Evolutionary conservation across 2,797 vertebrate species (phyloP).

Genomic region (Cossypha polioptera): DNA sequence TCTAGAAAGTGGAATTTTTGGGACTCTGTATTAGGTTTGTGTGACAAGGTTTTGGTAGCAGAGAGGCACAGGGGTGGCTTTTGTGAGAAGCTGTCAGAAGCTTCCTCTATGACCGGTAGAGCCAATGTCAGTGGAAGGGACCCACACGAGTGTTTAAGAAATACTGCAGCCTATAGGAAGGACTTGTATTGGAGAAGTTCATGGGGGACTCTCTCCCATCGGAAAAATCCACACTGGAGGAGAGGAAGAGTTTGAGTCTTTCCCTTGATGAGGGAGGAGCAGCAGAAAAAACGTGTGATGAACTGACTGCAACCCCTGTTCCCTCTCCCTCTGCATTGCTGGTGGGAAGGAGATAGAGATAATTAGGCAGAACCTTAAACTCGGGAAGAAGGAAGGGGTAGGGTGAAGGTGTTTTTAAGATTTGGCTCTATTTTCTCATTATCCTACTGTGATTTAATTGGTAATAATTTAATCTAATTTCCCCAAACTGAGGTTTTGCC

Average conservation of each 20-base stretch:
- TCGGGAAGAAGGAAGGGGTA: not conserved
- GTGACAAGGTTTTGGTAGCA: not conserved
- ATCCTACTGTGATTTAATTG: not conserved
- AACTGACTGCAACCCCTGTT: not conserved
- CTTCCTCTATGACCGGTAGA: accelerated
- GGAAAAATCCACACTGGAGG: not conserved
- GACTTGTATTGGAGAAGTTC: not conserved
- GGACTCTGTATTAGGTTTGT: not conserved
- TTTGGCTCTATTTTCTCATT: not conserved
- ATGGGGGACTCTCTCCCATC: not conserved
- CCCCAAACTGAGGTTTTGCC: not conserved
- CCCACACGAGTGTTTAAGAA: not conserved
- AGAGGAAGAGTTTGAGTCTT: not conserved
- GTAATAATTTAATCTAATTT: not conserved
- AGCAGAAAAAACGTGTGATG: not conserved
- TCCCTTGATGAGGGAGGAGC: not conserved
- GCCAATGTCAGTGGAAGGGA: not conserved
- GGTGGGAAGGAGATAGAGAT: not conserved
- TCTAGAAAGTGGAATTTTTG: not conserved
- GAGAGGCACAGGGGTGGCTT: not conserved
- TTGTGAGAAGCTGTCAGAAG: not conserved
- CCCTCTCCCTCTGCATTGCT: accelerated
- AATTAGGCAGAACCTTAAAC: not conserved
- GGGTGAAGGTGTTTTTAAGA: not conserved
- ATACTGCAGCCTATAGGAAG: not conserved